Conservation (phyloP, 2,888 invertebrate genomes). For the Electrophaes corylata region DNA sequence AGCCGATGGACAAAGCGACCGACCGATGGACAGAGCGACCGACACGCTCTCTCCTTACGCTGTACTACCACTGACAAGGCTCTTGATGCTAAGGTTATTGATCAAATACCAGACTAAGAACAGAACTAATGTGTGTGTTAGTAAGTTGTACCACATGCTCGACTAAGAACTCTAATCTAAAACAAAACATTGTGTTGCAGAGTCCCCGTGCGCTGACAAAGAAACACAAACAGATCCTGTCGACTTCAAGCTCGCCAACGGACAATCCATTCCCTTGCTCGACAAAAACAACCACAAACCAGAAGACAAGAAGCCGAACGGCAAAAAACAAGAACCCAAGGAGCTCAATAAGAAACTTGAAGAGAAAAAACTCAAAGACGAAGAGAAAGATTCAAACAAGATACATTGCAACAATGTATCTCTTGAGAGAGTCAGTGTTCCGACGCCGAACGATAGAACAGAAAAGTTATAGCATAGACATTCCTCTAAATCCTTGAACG, state of each 20-base stretch:
- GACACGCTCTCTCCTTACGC: no score
- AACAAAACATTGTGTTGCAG: slow-evolving; percentile 56
- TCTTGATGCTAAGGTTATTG: no score
- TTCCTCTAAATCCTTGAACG: slow-evolving; percentile 67
- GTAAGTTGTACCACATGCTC: no score
- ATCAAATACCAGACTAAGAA: no score
- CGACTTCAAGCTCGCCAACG: slow-evolving; percentile 67
- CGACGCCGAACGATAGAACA: slow-evolving; percentile 54
- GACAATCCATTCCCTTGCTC: slow-evolving; percentile 53
- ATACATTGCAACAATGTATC: slow-evolving; percentile 47
- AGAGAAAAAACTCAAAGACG: slow-evolving; percentile 43
- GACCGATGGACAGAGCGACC: no score
- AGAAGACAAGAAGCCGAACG: slow-evolving; percentile 24
- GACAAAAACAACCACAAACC: slow-evolving; percentile 21
- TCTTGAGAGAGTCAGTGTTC: slow-evolving; percentile 24
- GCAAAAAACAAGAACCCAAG: slow-evolving; percentile 31
- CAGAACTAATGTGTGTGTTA: no score
- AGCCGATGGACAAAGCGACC: no score
- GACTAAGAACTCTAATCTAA: no score
- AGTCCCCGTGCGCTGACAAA: slow-evolving; percentile 62
- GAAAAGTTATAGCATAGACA: slow-evolving; percentile 75
- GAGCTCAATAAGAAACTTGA: slow-evolving; percentile 38
- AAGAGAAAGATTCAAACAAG: slow-evolving; percentile 36
- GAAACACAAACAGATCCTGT: slow-evolving; percentile 71
- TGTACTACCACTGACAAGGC: no score